These are phyloP conservation scores for Entosphenus tridentatus DNA, from an alignment of 2,113 vertebrate genomes.

Conservation along the genomic window DNA sequence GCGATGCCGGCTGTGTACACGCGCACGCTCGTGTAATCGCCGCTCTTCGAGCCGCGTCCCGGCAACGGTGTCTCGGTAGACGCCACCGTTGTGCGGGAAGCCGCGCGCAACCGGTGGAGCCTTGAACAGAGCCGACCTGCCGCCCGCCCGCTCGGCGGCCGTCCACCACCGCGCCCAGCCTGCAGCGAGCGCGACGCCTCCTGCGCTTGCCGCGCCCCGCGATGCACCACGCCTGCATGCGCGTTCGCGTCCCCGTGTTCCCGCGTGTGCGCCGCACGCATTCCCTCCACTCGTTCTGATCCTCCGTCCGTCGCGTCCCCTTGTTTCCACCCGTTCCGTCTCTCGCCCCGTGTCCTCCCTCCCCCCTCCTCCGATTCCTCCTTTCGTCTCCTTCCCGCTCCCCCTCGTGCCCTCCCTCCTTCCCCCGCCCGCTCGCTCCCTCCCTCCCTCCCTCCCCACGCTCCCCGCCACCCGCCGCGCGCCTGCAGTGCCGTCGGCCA, in stretches of 20 bases:
- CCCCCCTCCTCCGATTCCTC: not conserved
- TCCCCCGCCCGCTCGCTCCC: not conserved
- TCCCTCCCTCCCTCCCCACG: not conserved
- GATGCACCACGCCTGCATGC: not conserved
- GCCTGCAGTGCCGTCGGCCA: constrained; percentile 1
- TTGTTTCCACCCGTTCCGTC: not conserved
- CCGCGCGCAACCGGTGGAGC: too few relatives aligned
- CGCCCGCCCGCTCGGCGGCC: too few relatives aligned
- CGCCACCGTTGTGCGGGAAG: too few relatives aligned
- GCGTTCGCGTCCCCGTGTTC: not conserved
- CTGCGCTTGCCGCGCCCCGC: not conserved
- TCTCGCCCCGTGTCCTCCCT: not conserved
- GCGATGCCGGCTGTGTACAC: too few relatives aligned
- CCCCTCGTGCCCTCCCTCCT: not conserved
- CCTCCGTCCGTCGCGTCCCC: not conserved
- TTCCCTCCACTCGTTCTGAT: not conserved
- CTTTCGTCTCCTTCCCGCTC: not conserved
- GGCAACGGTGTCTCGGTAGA: too few relatives aligned
- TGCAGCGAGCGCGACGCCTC: too few relatives aligned
- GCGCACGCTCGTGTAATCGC: too few relatives aligned
- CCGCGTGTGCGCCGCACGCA: not conserved
- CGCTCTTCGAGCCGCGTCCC: too few relatives aligned
- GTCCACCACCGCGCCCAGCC: too few relatives aligned
- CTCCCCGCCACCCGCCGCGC: too few relatives aligned
- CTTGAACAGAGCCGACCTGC: too few relatives aligned